phyloP scores from a whole-genome alignment of 2,797 vertebrate genomes.

The Oophaga sylvatica region DNA sequence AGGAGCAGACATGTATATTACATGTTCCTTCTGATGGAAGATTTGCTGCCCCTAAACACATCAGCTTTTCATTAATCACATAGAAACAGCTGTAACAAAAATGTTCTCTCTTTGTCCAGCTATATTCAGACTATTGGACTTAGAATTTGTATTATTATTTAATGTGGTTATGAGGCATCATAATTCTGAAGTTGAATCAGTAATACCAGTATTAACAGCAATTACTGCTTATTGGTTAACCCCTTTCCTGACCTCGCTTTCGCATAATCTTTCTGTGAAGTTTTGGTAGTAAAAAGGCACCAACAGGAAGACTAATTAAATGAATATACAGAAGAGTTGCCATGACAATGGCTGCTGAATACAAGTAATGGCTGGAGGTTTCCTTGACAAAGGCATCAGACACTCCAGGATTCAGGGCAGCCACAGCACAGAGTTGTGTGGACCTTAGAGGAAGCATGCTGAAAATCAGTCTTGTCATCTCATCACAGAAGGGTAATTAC shows the following conservation, averaged over 20 bases:
- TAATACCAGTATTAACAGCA: neutral
- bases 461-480: conserved; percentile 67
- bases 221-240: neutral
- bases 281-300: conserved; percentile 55
- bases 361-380: conserved; percentile 55
- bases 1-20: too few relatives aligned
- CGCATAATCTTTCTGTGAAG: conserved; percentile 52
- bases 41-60: too few relatives aligned
- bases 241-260: conserved; percentile 37
- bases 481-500: conserved; percentile 68
- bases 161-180: too few relatives aligned
- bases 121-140: too few relatives aligned
- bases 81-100: too few relatives aligned
- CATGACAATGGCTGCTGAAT: conserved; percentile 60
- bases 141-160: too few relatives aligned
- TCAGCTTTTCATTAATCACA: too few relatives aligned
- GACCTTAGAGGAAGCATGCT: conserved; percentile 69
- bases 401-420: conserved; percentile 64
- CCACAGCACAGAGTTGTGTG: conserved; percentile 69
- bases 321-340: conserved; percentile 63
- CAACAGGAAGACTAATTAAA: conserved; percentile 63
- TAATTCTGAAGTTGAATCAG: too few relatives aligned
- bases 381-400: conserved; percentile 67
- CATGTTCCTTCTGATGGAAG: too few relatives aligned
- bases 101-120: too few relatives aligned